Evolutionary conservation across 1,140 invertebrate genomes (phyloP), one percentile per base, ranked within the genome.

Genomic region (Semibalanus balanoides): DNA sequence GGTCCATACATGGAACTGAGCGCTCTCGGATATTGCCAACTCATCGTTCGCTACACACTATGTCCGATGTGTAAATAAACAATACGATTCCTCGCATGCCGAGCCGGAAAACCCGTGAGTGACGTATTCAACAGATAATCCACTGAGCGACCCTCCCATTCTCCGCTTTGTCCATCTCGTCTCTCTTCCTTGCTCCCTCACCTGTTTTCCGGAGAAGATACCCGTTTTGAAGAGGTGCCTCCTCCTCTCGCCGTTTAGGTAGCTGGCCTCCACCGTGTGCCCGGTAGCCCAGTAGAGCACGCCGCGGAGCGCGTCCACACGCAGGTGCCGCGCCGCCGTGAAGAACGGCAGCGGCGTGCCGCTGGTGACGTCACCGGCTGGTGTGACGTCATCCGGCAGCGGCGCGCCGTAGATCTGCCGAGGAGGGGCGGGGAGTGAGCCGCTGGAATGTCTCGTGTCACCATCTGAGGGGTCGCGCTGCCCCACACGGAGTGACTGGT

Each of bases 271-370:
- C 0, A 97, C 87, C 0, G 90, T 89, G 78, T 92, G 89, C 0
- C 88, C 89, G 0, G 94, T 96, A 17, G 92, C 91, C 91, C 94
- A 97, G 81, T 96, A 95, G 29, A 97, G 85, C 79, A 90, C 90
- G 0, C 92, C 94, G 79, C 89, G 88, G 5, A 90, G 79, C 0
- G 93, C 89, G 82, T 97, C 94, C 30, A 96, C 88, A 29, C 90
- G 89, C 28, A 96, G 82, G 80, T 93, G 90, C 80, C 91, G 90
- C 7, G 92, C 92, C 29, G 90, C 87, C 1, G 91, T 91, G 25
- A 93, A 84, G 77, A 93, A 89, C 3, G 89, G 90, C 74, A 95
- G 87, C 11, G 89, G 89, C 0, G 30, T 29, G 40, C n/a, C n/a
- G 43, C 27, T 14, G 75, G 14, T 31, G n/a, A 29, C 35, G 72